phyloP scores from a whole-genome alignment of 2,888 invertebrate genomes.

The Callinectes sapidus region DNA sequence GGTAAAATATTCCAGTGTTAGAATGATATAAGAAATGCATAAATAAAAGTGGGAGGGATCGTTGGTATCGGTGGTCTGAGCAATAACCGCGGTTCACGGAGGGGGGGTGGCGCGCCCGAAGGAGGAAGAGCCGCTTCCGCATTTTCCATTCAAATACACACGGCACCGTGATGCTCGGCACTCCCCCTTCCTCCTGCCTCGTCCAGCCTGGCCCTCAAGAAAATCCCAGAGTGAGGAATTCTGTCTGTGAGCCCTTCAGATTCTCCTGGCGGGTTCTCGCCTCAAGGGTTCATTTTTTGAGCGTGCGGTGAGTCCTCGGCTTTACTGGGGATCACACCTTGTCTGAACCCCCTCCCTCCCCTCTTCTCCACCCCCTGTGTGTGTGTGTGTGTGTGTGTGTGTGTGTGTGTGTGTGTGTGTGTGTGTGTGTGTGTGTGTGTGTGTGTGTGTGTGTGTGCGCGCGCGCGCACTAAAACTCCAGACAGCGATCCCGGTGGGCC shows the following conservation, averaged over 20 bases:
- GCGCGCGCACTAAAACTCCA: background rate
- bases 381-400: conserved; percentile 3
- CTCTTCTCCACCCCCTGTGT: background rate
- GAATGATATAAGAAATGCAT: conserved; percentile 21
- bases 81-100: background rate
- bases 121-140: background rate
- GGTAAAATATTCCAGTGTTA: conserved; percentile 14
- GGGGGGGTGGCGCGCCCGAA: background rate
- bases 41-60: conserved; percentile 20
- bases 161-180: conserved; percentile 8
- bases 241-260: background rate
- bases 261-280: background rate
- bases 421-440: conserved; percentile 36
- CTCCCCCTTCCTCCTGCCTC: background rate
- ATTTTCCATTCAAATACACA: conserved; percentile 47
- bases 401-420: conserved; percentile 17
- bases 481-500: background rate
- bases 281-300: conserved; percentile 44
- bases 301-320: conserved; percentile 36
- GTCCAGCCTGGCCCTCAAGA: conserved; percentile 10
- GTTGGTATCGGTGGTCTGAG: conserved; percentile 10
- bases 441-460: background rate
- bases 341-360: background rate
- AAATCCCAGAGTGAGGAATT: conserved; percentile 33
- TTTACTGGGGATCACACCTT: conserved; percentile 44